Evolutionary conservation across 2,797 vertebrate species (phyloP), one percentile per base, ranked within the genome.

Genomic region (Gadopsis bispinosus): DNA sequence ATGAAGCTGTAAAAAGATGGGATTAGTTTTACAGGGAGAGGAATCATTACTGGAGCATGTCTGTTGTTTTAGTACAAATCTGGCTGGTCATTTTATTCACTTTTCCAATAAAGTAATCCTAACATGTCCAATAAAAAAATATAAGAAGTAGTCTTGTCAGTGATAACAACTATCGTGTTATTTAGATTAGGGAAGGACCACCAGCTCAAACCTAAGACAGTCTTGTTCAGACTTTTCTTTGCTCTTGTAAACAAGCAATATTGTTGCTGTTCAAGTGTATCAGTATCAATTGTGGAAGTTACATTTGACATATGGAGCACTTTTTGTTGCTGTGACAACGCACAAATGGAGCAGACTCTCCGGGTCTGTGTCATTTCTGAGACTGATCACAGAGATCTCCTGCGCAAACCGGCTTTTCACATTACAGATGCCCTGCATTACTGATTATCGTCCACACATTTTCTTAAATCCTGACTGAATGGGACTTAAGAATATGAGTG

Each of bases 21-120:
- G 68, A 85, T 81, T 81, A 77, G 60, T 67, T 84, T 84, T 67
- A 80, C 66, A 45, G 47, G n/a, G 37, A 72, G 20, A 77, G 22
- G 56, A 75, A 77, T 75, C 59, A 64, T 69, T 53, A 50, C 53
- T 51, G 35, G 7, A 62, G 45, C 8, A 20, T 39, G 22, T 65
- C 69, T 71, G 47, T 79, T 84, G 35, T 78, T 74, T 77, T 12
- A 64, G 26, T 43, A 11, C 26, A 70, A 68, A 54, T 75, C 39
- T 8, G 39, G 54, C 69, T 22, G 39, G 50, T 71, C 17, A 13
- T 41, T 70, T 62, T 58, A 31, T 37, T 58, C 16, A 58, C 59
- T 41, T 12, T 48, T 33, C 5, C 51, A 9, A 22, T 48, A 73
- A 74, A 56, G 20, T 29, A 33, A 62, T 62, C 47, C 20, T 31